Conservation (phyloP, 2,797 vertebrate species). For the Aldrovandia affinis region DNA sequence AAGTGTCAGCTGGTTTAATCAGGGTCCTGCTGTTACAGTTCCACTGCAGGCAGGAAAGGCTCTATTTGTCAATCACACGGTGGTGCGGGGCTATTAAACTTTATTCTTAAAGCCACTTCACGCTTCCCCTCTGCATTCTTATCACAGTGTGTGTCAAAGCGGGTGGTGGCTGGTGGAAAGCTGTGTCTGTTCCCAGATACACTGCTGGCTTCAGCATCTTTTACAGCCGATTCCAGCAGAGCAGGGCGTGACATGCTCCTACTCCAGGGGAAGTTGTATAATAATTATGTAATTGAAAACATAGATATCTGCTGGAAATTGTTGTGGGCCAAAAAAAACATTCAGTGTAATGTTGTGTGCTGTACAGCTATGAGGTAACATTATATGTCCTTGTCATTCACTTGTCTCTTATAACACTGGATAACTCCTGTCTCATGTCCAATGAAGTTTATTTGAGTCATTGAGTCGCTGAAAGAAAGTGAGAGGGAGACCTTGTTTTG, state of each 20-base stretch:
- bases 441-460: not conserved
- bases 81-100: conserved; percentile 12
- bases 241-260: not conserved
- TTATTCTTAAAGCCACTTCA: conserved; percentile 28
- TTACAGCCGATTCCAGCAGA: not conserved
- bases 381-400: not conserved
- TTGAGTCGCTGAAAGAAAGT: not conserved
- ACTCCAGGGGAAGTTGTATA: not conserved
- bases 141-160: not conserved
- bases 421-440: not conserved
- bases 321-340: not conserved
- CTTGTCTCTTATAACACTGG: not conserved
- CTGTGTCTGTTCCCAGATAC: not conserved
- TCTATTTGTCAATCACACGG: conserved; percentile 8
- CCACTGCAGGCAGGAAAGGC: conserved; percentile 26
- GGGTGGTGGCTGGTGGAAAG: not conserved
- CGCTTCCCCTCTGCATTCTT: conserved; percentile 20
- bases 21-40: not conserved
- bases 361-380: not conserved
- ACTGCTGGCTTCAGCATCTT: not conserved
- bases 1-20: conserved; percentile 11
- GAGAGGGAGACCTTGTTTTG: not conserved
- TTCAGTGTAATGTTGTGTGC: not conserved
- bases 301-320: not conserved
- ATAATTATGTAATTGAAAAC: not conserved